phyloP scores from a whole-genome alignment of 2,888 invertebrate species.

The Urechis unicinctus region DNA sequence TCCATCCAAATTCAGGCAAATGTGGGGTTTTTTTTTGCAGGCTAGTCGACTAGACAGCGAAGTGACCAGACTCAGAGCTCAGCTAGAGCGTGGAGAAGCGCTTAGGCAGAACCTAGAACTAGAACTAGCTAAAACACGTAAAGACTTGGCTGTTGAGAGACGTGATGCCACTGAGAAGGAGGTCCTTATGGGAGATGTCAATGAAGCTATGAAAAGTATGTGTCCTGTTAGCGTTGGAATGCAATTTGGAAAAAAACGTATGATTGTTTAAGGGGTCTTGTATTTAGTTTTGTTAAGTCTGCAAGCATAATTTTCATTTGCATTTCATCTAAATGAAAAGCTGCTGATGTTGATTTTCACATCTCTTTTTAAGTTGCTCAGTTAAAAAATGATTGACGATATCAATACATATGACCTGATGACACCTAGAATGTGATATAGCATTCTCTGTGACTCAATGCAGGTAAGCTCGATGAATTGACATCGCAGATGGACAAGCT shows the following conservation, averaged over 20 bases:
- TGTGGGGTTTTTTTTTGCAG: constrained; percentile 2
- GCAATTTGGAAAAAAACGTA: too few species aligned
- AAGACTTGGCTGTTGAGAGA: constrained; percentile 32
- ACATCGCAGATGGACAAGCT: neutral
- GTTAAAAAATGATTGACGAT: too few species aligned
- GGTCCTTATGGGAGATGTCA: constrained; percentile 25
- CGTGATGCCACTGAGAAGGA: constrained; percentile 29
- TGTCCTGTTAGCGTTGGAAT: neutral
- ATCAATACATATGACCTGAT: too few species aligned
- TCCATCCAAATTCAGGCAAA: neutral
- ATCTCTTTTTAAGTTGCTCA: too few species aligned
- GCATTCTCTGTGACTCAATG: neutral
- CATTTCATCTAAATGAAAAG: too few species aligned
- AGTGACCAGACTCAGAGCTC: constrained; percentile 34
- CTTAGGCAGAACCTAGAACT: constrained; percentile 41
- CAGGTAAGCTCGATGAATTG: neutral
- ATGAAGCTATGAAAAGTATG: constrained; percentile 37
- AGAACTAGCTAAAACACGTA: constrained; percentile 35
- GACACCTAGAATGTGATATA: too few species aligned
- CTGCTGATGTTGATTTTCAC: too few species aligned
- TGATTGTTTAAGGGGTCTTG: too few species aligned
- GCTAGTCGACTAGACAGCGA: constrained; percentile 21
- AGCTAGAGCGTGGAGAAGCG: constrained; percentile 44
- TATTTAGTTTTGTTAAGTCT: too few species aligned
- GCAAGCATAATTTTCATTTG: too few species aligned